phyloP scores from a whole-genome alignment of 1,140 invertebrate species.

The Pachypsylla venusta region DNA sequence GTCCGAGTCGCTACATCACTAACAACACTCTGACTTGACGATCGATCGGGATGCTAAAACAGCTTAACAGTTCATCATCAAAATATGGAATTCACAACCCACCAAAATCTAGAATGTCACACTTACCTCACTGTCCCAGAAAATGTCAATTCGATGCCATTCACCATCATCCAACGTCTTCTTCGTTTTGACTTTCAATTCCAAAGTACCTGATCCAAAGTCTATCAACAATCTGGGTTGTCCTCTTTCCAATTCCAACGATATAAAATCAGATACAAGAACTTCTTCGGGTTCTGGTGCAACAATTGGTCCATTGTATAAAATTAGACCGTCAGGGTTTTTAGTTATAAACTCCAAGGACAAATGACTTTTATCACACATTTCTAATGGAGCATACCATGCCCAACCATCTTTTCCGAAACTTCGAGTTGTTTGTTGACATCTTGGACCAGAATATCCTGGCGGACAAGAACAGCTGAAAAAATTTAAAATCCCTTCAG shows the following conservation, averaged over 20 bases:
- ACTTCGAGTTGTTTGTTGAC: slow-evolving; percentile 86
- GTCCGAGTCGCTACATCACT: too few relatives aligned
- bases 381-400: slow-evolving; percentile 87
- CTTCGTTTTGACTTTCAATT: slow-evolving; percentile 74
- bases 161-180: slow-evolving; percentile 79
- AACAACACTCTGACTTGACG: too few relatives aligned
- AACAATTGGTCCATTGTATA: slow-evolving; percentile 94
- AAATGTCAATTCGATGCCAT: slow-evolving; percentile 91
- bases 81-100: too few relatives aligned
- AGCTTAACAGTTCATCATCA: too few relatives aligned
- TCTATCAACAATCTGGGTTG: slow-evolving; percentile 80
- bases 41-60: too few relatives aligned
- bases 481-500: too few relatives aligned
- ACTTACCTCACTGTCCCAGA: slow-evolving; percentile 74
- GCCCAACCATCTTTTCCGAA: slow-evolving; percentile 88
- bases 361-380: slow-evolving; percentile 89
- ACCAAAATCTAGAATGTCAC: too few relatives aligned
- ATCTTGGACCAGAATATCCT: slow-evolving; percentile 84
- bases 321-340: slow-evolving; percentile 65
- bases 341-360: slow-evolving; percentile 89
- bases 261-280: slow-evolving; percentile 84
- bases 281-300: slow-evolving; percentile 76
- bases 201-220: slow-evolving; percentile 86
- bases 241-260: slow-evolving; percentile 78
- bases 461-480: slow-evolving; percentile 69